Conservation (phyloP, 2,797 vertebrate species). For the Microhierax caerulescens region DNA sequence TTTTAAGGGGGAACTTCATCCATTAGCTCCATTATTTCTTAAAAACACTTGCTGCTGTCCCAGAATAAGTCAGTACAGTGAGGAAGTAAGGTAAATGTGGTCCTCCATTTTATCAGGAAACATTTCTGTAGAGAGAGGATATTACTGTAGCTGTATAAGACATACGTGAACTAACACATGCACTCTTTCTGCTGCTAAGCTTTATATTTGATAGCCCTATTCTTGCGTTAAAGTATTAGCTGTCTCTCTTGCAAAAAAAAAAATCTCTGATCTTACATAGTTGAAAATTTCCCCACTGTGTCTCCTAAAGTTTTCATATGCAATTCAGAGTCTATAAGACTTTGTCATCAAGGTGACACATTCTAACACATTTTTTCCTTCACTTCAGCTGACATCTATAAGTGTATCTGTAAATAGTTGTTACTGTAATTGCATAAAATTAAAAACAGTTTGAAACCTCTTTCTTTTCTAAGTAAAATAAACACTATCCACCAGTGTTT, state of each 20-base stretch:
- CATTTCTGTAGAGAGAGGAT: background rate
- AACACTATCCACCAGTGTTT: background rate
- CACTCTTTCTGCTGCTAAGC: background rate
- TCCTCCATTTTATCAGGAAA: background rate
- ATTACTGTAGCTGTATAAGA: background rate
- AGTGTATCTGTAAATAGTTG: background rate
- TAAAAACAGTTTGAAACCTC: background rate
- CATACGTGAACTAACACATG: background rate
- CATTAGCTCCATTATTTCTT: background rate
- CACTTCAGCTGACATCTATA: background rate
- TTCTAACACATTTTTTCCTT: background rate
- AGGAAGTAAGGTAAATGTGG: background rate
- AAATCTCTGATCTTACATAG: background rate
- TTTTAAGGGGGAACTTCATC: background rate
- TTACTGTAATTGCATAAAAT: background rate
- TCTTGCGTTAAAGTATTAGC: background rate
- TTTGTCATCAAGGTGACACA: background rate
- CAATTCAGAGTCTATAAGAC: background rate
- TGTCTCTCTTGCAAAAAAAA: background rate
- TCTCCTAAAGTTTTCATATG: background rate
- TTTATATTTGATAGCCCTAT: background rate
- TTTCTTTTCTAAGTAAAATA: background rate
- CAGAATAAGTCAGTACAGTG: background rate
- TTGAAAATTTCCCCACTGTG: background rate
- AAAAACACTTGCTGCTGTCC: background rate